These are phyloP conservation scores for Aphelenchoides besseyi DNA, from an alignment of 1,140 invertebrate species.

Conservation along the genomic window DNA sequence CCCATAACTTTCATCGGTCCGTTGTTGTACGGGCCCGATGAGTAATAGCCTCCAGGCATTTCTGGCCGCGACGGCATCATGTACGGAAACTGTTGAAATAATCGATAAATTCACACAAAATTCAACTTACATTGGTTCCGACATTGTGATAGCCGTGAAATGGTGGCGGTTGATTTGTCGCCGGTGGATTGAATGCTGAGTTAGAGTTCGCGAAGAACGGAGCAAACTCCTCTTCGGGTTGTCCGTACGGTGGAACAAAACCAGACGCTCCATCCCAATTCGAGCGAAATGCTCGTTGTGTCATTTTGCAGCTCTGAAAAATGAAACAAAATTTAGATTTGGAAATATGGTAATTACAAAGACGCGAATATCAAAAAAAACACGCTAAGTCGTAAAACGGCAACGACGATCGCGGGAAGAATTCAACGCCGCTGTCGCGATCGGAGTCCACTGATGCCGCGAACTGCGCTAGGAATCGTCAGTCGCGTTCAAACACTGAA, in stretches of 20 bases:
- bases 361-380: background rate
- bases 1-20: background rate
- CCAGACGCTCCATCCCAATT: background rate
- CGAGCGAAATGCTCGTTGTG: background rate
- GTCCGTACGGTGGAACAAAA: background rate
- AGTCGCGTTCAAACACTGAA: background rate
- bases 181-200: background rate
- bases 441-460: no score
- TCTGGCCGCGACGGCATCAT: background rate
- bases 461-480: no score
- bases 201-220: background rate
- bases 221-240: background rate
- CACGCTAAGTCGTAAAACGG: no score
- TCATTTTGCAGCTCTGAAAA: no score
- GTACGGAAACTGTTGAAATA: background rate
- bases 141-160: background rate
- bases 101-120: background rate
- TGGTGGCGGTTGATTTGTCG: background rate
- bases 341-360: no score
- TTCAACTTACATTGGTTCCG: background rate
- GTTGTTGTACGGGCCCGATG: background rate
- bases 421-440: no score
- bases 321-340: no score
- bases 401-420: no score
- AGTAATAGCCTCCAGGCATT: background rate